A percentile compares a stretch with the other conserved stretches of the same genome.
phyloP scores from a whole-genome alignment of 2,797 vertebrate genomes.

The Lateolabrax maculatus region DNA sequence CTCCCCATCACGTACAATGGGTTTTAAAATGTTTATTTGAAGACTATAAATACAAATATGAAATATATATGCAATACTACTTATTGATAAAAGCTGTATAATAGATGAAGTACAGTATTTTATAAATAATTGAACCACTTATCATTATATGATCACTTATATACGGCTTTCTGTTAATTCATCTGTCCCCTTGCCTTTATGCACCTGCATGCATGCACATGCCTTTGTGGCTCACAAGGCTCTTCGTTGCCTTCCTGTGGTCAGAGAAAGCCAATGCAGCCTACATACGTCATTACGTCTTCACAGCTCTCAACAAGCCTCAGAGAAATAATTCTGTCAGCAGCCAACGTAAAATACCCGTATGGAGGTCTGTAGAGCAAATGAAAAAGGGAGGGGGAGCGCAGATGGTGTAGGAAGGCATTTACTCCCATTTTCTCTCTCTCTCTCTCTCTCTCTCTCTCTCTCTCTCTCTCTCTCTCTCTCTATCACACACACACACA shows the following conservation, averaged over 20 bases:
- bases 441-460: not conserved
- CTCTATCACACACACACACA: not conserved
- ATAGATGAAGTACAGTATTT: not conserved
- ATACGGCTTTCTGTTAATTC: conserved; percentile 10
- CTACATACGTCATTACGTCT: conserved; percentile 38
- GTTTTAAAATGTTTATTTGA: not conserved
- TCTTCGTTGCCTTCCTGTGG: conserved; percentile 87
- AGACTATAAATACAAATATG: not conserved
- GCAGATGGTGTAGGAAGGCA: conserved; percentile 15
- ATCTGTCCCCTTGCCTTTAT: conserved; percentile 8
- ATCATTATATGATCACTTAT: not conserved
- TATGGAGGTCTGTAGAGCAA: conserved; percentile 77
- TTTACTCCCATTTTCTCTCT: not conserved
- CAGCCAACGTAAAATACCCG: conserved; percentile 68
- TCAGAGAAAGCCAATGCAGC: conserved; percentile 76
- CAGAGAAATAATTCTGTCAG: conserved; percentile 33
- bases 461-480: conserved; percentile 11
- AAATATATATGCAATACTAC: not conserved
- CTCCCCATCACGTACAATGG: not conserved
- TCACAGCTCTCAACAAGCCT: conserved; percentile 16
- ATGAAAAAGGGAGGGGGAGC: conserved; percentile 60
- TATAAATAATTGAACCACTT: not conserved
- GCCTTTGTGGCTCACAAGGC: conserved; percentile 67
- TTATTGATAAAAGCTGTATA: not conserved
- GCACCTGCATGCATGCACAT: conserved; percentile 46